Evolutionary conservation across 2,113 vertebrate genomes (phyloP), one percentile per base, ranked within the genome.

Genomic region (Channa maculata): DNA sequence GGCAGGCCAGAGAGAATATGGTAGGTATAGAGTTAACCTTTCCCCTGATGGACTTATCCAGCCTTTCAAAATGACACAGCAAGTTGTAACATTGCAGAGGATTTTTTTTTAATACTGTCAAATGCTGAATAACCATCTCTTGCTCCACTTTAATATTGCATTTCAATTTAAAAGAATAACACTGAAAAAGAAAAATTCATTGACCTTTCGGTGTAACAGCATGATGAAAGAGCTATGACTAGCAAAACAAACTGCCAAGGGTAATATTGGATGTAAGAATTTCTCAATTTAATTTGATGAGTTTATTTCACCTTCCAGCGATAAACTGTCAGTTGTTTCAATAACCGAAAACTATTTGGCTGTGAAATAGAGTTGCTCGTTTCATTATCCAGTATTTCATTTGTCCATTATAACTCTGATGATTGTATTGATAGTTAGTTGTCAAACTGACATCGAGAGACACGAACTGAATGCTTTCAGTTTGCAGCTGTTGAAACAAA

Each of bases 141-240:
- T 79, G 80, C 90, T 91, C 88, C 88, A 75, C 87, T 91, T 91
- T 92, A 92, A 94, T 95, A 95, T 95, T 95, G 94, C 94, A 94
- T 95, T 95, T 92, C 88, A 92, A 91, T 92, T 91, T 84, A 80
- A 84, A 91, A 91, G 67, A 83, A 89, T 94, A 94, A 95, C 91
- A 95, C 94, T 94, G 93, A 92, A 82, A 81, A 83, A 84, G 50
- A 73, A 65, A 83, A 73, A 77, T 70, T 81, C 52, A 92, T 88
- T 93, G 93, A 94, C 92, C 94, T 94, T 92, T 90, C 75, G 86
- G 83, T 88, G 92, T 92, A 94, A 94, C 94, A 93, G 88, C 84
- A 83, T 76, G 83, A 91, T 90, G 86, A 87, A 82, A 82, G 75
- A 86, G 81, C 85, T 74, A 85, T 79, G 86, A 82, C 72, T 65